Conservation (phyloP, 2,797 vertebrate species). For the Morelia viridis region DNA sequence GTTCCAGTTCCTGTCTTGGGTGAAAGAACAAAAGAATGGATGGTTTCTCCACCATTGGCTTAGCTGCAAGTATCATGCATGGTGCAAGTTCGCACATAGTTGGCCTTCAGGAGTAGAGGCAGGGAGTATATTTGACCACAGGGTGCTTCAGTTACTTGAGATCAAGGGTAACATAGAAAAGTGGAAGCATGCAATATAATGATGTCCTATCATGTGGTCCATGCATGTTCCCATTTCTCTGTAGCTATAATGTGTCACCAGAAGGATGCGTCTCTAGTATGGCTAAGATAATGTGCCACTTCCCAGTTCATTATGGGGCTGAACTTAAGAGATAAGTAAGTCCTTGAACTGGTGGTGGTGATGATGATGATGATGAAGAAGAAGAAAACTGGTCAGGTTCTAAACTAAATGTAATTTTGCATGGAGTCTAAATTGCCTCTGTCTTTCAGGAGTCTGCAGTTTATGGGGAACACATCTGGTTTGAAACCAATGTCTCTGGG, state of each 20-base stretch:
- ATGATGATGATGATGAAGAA: neutral
- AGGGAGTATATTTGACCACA: neutral
- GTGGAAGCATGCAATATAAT: neutral
- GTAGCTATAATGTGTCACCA: neutral
- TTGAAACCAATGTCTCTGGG: conserved; percentile 90
- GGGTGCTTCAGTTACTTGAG: neutral
- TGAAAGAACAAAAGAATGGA: neutral
- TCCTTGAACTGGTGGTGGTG: neutral
- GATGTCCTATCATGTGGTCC: neutral
- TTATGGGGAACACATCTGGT: conserved; percentile 95
- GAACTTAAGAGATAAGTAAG: accelerated
- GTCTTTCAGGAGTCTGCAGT: conserved; percentile 83
- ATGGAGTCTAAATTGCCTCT: conserved; percentile 13
- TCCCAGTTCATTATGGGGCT: neutral
- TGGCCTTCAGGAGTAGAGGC: neutral
- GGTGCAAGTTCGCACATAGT: no score
- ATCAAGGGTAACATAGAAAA: neutral
- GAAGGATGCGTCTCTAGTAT: neutral
- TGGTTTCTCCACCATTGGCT: neutral
- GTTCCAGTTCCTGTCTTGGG: conserved; percentile 61
- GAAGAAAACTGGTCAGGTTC: neutral
- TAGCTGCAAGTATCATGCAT: neutral
- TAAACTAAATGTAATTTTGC: neutral
- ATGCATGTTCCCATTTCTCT: neutral
- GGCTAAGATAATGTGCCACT: neutral